A percentile compares a stretch with the other conserved stretches of the same genome.
These are phyloP conservation scores for Trachelus tabidus DNA, from an alignment of 2,888 invertebrate genomes.

Conservation along the genomic window DNA sequence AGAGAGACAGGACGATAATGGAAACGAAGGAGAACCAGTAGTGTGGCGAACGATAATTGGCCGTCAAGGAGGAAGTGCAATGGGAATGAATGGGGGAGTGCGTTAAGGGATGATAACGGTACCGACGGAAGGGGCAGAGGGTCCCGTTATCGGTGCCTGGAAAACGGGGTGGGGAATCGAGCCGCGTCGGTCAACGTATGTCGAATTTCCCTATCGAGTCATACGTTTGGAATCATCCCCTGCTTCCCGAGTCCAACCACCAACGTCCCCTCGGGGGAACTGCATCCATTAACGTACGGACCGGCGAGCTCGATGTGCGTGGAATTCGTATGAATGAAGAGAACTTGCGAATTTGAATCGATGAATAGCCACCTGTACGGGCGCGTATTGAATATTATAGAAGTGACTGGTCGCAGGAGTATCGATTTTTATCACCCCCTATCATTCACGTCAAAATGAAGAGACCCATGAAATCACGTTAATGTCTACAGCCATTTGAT, in stretches of 20 bases:
- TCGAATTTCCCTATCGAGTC: conserved; percentile 62
- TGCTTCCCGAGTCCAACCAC: conserved; percentile 34
- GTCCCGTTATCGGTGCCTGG: not conserved
- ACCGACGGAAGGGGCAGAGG: not conserved
- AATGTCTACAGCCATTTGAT: no score
- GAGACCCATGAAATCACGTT: no score
- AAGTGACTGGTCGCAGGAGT: conserved; percentile 35
- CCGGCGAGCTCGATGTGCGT: conserved; percentile 33
- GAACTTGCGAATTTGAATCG: conserved; percentile 58
- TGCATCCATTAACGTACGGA: conserved; percentile 58
- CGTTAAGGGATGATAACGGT: not conserved
- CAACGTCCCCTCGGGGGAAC: conserved; percentile 47
- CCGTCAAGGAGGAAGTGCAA: conserved; percentile 26
- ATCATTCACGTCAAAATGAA: not conserved
- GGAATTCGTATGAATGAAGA: conserved; percentile 51
- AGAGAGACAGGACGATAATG: no score
- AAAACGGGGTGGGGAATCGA: conserved; percentile 10
- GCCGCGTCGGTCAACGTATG: conserved; percentile 28
- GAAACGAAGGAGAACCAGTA: no score
- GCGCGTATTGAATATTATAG: conserved; percentile 52
- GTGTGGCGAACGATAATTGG: not conserved
- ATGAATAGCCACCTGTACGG: conserved; percentile 54
- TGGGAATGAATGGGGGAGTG: not conserved
- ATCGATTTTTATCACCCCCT: conserved; percentile 11
- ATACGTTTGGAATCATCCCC: conserved; percentile 58